phyloP scores from a whole-genome alignment of 1,140 invertebrate genomes.

The Drosophila murphyi region DNA sequence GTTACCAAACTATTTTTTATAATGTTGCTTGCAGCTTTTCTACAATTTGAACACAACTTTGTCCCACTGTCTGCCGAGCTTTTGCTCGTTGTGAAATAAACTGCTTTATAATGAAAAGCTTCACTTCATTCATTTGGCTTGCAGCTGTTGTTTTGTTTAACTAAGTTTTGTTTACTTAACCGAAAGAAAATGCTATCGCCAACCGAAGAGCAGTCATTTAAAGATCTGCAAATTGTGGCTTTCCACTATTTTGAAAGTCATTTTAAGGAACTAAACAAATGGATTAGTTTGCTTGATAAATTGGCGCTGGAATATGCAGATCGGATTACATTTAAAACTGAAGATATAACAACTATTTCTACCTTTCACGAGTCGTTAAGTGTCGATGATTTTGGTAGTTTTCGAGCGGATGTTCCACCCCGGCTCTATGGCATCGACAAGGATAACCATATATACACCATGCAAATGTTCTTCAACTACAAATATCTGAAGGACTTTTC shows the following conservation, averaged over 20 bases:
- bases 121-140: not conserved
- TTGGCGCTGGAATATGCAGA: constrained; percentile 37
- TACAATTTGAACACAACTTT: not conserved
- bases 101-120: not conserved
- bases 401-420: constrained; percentile 37
- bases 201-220: not conserved
- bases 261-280: constrained; percentile 11
- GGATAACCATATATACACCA: constrained; percentile 30
- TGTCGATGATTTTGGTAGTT: constrained; percentile 37
- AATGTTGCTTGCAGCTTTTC: not conserved
- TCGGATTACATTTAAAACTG: constrained; percentile 23
- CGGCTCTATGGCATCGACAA: constrained; percentile 40
- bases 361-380: constrained; percentile 20
- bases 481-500: constrained; percentile 55
- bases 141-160: not conserved
- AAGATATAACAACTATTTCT: constrained; percentile 33
- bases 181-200: not conserved
- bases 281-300: constrained; percentile 26
- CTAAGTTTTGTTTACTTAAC: not conserved
- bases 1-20: not conserved
- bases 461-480: constrained; percentile 54
- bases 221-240: constrained; percentile 31
- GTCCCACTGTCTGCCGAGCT: constrained; percentile 3
- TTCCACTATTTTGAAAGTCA: constrained; percentile 38
- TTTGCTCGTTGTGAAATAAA: constrained; percentile 20